These are phyloP conservation scores for Polietes domitor DNA, from an alignment of 2,888 invertebrate species.

Conservation along the genomic window DNA sequence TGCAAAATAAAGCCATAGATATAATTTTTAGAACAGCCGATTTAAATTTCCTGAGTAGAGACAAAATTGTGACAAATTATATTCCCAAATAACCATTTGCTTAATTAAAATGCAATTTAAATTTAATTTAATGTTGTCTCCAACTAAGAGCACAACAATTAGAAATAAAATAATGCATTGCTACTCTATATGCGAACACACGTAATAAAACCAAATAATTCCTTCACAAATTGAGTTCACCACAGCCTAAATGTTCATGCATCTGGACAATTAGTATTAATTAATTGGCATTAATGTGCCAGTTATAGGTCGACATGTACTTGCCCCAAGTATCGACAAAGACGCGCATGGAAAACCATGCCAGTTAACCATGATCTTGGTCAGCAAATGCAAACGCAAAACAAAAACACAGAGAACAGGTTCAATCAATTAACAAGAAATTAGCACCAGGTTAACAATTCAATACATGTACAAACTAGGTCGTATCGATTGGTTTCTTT, in stretches of 20 bases:
- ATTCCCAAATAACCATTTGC: too few species aligned
- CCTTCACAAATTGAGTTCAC: conserved; percentile 20
- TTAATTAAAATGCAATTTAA: too few species aligned
- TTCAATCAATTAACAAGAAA: conserved; percentile 51
- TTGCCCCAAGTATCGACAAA: not conserved
- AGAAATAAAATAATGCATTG: too few species aligned
- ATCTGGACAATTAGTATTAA: conserved; percentile 21
- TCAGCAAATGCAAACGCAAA: conserved; percentile 23
- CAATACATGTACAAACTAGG: too few species aligned
- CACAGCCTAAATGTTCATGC: not conserved
- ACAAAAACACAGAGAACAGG: conserved; percentile 11
- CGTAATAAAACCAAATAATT: not conserved
- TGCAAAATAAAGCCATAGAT: too few species aligned
- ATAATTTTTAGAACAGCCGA: too few species aligned
- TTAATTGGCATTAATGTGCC: conserved; percentile 14
- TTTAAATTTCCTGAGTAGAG: too few species aligned
- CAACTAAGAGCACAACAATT: too few species aligned
- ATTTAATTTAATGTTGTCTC: too few species aligned
- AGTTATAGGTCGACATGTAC: conserved; percentile 19
- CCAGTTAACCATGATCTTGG: conserved; percentile 49
- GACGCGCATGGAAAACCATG: not conserved
- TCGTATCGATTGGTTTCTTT: too few species aligned
- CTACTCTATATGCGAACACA: not conserved
- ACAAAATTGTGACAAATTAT: too few species aligned
- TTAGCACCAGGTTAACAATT: conserved; percentile 53